Evolutionary conservation across 2,113 vertebrate species (phyloP), one percentile per base, ranked within the genome.

Genomic region (Channa argus): DNA sequence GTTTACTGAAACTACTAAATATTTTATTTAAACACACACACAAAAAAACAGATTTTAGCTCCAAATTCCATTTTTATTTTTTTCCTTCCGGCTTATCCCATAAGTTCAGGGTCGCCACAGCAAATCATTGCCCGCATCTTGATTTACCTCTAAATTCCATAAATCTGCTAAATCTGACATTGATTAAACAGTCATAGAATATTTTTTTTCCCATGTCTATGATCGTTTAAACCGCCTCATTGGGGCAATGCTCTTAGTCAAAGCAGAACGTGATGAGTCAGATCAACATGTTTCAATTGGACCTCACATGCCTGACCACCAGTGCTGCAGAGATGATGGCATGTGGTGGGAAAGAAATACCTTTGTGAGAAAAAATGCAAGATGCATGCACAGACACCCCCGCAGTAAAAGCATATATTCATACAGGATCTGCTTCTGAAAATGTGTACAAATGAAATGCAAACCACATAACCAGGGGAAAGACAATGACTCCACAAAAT

Each of bases 241-340:
- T 47, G 36, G 14, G 41, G 33, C 12, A 63, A 60, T 63, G 73
- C 41, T 64, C 24, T 61, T 58, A 80, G 49, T 89, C 72, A 74
- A 60, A 83, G 58, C 47, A 63, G 45, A 83, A 76, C 73, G 63
- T 2, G 5, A 3, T 90, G 88, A 92, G 75, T 93, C 90, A 90
- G 46, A 82, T 66, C 71, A 72, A 58, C 84, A 63, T 73, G 81
- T 84, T 79, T 6, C 5, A 66, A 86, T 69, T 49, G 72, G 80
- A 88, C 79, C 89, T 78, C 89, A 90, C 86, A 86, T 15, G 81
- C 72, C 79, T 84, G 82, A 87, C 77, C 86, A 83, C 77, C 79
- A 77, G 11, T 33, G 63, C 64, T 71, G 63, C 37, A 44, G 39
- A 70, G 43, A 88, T 69, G 69, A 43, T 66, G 36, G 36, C 34